Evolutionary conservation across 2,113 vertebrate genomes (phyloP).

Genomic region (Chionodraco myersi): DNA sequence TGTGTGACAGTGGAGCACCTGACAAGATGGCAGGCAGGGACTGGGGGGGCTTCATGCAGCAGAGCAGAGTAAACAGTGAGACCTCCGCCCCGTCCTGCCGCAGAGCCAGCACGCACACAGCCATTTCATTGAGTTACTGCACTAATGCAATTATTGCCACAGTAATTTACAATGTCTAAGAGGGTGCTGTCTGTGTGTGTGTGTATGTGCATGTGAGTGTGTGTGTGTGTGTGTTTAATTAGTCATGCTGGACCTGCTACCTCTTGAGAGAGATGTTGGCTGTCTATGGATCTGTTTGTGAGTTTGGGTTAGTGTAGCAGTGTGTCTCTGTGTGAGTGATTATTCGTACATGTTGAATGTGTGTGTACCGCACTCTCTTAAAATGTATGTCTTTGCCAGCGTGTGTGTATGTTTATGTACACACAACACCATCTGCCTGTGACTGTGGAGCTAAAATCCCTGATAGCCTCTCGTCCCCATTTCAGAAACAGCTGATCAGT

Average conservation of each 20-base stretch:
- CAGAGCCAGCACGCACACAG: constrained; percentile 55
- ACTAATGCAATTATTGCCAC: constrained; percentile 78
- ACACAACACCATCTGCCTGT: constrained; percentile 79
- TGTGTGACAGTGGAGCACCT: constrained; percentile 67
- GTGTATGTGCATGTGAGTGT: constrained; percentile 19
- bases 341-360: constrained; percentile 29
- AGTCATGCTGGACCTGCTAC: constrained; percentile 50
- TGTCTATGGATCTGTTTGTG: constrained; percentile 29
- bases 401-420: constrained; percentile 26
- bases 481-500: constrained; percentile 80
- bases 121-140: constrained; percentile 77
- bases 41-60: constrained; percentile 33
- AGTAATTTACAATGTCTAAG: constrained; percentile 73
- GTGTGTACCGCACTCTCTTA: constrained; percentile 42
- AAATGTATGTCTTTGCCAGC: constrained; percentile 26
- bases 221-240: constrained; percentile 57
- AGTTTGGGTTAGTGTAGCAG: constrained; percentile 12
- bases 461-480: constrained; percentile 68
- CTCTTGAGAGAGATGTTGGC: constrained; percentile 49
- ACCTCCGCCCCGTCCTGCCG: constrained; percentile 34
- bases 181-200: constrained; percentile 17
- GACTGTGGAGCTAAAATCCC: constrained; percentile 70
- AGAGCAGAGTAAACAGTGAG: constrained; percentile 45
- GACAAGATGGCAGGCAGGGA: constrained; percentile 56
- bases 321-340: constrained; percentile 21